Conservation (phyloP, 2,113 vertebrate species). For the Rhinopomastus cyanomelas region DNA sequence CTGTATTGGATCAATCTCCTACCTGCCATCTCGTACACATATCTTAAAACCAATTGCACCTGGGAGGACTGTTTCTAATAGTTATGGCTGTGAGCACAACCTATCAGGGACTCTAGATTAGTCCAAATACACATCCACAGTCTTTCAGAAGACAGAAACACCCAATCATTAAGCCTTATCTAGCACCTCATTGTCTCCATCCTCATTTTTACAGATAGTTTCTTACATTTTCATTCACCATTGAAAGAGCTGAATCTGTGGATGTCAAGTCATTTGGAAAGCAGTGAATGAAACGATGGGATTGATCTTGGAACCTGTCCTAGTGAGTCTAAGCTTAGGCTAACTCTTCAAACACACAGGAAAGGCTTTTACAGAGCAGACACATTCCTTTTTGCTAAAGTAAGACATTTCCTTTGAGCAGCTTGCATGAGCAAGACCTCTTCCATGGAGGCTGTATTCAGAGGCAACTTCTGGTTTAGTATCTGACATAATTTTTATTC, state of each 20-base stretch:
- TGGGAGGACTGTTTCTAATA: neutral
- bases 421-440: neutral
- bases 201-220: neutral
- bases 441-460: neutral
- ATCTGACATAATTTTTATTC: fast-evolving
- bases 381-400: neutral
- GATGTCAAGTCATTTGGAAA: neutral
- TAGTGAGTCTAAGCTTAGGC: neutral
- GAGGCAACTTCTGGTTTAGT: neutral
- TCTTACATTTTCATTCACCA: neutral
- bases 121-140: neutral
- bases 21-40: neutral
- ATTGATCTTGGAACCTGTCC: neutral
- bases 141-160: neutral
- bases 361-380: neutral
- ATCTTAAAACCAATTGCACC: neutral
- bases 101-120: neutral
- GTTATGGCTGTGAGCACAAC: neutral
- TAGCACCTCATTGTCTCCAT: neutral
- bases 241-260: neutral
- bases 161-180: neutral
- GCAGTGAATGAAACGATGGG: too few relatives aligned
- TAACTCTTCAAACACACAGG: neutral
- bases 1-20: neutral
- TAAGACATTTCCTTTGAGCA: neutral